Conservation (phyloP, 2,888 invertebrate species). For the Spisula solida region DNA sequence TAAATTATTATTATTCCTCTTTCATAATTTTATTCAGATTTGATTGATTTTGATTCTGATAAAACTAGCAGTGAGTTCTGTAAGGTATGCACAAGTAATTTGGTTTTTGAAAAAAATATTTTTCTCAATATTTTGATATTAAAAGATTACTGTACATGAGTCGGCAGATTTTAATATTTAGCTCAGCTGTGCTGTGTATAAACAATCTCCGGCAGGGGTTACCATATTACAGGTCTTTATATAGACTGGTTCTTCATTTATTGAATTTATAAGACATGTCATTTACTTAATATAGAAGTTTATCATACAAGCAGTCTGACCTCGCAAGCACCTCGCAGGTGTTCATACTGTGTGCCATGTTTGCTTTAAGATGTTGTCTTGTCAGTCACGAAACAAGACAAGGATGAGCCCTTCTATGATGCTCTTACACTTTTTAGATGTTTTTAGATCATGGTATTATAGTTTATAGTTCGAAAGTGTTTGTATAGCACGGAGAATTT, state of each 20-base stretch:
- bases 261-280: conserved; percentile 9
- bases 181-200: background rate
- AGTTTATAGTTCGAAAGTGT: background rate
- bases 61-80: too few relatives aligned
- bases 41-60: too few relatives aligned
- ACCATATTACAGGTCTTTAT: background rate
- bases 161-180: background rate
- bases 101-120: background rate
- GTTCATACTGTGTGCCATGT: background rate
- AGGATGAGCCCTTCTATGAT: background rate
- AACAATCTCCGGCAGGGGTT: background rate
- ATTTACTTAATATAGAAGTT: background rate
- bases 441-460: background rate
- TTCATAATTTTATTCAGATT: too few relatives aligned
- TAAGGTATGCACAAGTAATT: background rate
- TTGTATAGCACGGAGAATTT: too few relatives aligned
- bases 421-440: background rate
- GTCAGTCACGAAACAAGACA: background rate
- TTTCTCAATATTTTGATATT: background rate
- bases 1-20: too few relatives aligned
- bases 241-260: conserved; percentile 16
- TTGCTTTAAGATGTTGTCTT: background rate
- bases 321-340: conserved; percentile 7
- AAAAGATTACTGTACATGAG: background rate
- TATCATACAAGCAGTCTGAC: background rate